Evolutionary conservation across 2,797 vertebrate species (phyloP).

Genomic region (Acestrorhynchus altus): DNA sequence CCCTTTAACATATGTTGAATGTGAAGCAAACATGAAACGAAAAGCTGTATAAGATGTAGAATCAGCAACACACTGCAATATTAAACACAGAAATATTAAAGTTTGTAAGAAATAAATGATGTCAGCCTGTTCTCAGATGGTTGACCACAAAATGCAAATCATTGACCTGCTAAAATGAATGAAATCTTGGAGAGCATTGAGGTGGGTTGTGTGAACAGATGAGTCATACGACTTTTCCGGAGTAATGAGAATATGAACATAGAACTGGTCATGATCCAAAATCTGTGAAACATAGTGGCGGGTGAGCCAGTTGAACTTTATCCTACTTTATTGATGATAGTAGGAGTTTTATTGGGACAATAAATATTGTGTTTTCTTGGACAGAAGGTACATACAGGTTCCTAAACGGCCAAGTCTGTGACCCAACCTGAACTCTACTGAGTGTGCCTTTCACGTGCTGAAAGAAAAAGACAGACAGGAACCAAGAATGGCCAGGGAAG

Average conservation of each 20-base stretch:
- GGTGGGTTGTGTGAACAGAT: background rate
- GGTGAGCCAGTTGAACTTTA: background rate
- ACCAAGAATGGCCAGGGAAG: background rate
- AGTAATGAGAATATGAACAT: background rate
- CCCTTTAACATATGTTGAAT: too few species aligned
- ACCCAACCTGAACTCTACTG: background rate
- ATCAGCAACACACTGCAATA: background rate
- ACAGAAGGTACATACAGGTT: too few species aligned
- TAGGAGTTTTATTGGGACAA: too few species aligned
- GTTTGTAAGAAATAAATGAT: background rate
- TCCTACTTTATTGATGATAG: background rate
- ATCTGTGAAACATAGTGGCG: too few species aligned
- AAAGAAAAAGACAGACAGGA: background rate
- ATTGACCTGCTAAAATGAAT: background rate
- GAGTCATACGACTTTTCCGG: background rate
- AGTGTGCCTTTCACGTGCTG: background rate
- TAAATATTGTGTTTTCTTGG: too few species aligned
- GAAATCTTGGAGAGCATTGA: background rate
- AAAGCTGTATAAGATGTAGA: background rate
- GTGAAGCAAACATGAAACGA: background rate
- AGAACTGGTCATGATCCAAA: background rate
- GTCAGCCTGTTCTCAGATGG: background rate
- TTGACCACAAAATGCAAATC: background rate
- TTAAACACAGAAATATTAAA: background rate
- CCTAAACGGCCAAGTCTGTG: background rate